Conservation (phyloP, 1,140 invertebrate species). For the Telenomus remus region DNA sequence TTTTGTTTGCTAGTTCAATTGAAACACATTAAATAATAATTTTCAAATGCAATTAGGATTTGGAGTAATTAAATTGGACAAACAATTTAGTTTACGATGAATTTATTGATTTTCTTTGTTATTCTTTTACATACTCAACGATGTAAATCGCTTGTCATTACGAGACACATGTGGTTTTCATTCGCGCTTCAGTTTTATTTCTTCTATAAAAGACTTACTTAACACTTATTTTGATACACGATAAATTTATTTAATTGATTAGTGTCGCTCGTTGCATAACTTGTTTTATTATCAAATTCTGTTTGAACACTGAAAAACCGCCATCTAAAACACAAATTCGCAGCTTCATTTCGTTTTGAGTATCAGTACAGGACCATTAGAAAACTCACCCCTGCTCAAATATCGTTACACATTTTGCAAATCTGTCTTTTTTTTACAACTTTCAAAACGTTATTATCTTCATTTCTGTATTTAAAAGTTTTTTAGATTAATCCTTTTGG, state of each 20-base stretch:
- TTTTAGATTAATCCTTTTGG: too few relatives aligned
- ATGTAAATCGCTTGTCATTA: slow-evolving; percentile 30
- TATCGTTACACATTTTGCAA: too few relatives aligned
- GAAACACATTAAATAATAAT: too few relatives aligned
- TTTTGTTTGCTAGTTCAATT: too few relatives aligned
- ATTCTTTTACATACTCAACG: slow-evolving; percentile 32
- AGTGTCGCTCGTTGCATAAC: slow-evolving; percentile 36
- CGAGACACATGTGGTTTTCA: slow-evolving; percentile 19
- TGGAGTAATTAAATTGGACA: too few relatives aligned
- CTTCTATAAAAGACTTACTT: slow-evolving; percentile 35
- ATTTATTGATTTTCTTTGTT: slow-evolving; percentile 24
- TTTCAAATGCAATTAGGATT: too few relatives aligned
- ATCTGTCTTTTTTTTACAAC: too few relatives aligned
- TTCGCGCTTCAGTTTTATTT: slow-evolving; percentile 12
- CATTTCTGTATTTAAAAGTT: too few relatives aligned
- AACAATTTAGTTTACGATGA: slow-evolving; percentile 23
- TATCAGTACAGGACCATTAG: slow-evolving; percentile 16
- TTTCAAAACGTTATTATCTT: too few relatives aligned
- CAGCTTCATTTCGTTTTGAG: slow-evolving; percentile 14
- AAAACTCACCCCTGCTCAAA: not conserved
- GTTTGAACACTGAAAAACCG: slow-evolving; percentile 24
- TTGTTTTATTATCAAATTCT: slow-evolving; percentile 30
- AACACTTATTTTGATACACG: slow-evolving; percentile 31
- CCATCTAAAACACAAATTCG: slow-evolving; percentile 15
- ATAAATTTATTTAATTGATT: slow-evolving; percentile 28